phyloP scores from a whole-genome alignment of 1,140 invertebrate species.

The Hycleus cichorii region DNA sequence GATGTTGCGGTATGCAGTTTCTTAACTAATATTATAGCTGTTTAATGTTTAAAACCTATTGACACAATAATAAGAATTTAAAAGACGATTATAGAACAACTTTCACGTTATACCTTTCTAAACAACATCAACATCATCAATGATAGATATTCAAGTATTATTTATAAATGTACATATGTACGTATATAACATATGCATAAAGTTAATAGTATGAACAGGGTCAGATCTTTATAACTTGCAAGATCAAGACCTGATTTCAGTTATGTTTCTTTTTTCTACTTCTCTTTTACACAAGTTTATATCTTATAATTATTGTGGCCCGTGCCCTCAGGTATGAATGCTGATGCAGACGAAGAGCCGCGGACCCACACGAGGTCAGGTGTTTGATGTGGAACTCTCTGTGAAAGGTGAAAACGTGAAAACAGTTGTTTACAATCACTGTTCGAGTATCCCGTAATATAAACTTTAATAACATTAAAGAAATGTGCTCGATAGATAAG shows the following conservation, averaged over 20 bases:
- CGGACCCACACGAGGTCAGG: constrained; percentile 23
- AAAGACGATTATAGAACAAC: constrained; percentile 5
- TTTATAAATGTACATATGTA: neutral
- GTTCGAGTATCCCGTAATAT: constrained; percentile 14
- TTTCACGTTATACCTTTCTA: constrained; percentile 11
- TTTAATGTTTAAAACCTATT: constrained; percentile 13
- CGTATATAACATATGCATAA: no score
- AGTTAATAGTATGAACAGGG: no score
- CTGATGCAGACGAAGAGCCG: constrained; percentile 16
- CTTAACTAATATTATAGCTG: constrained; percentile 10
- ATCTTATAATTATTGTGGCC: constrained; percentile 11
- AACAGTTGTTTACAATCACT: constrained; percentile 29
- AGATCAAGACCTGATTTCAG: no score
- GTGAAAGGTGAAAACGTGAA: constrained; percentile 18
- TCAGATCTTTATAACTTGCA: no score
- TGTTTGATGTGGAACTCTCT: constrained; percentile 18
- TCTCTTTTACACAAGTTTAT: neutral
- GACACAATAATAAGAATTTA: constrained; percentile 12
- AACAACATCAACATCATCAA: constrained; percentile 1
- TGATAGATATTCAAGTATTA: neutral
- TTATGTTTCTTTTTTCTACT: no score
- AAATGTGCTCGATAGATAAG: constrained; percentile 7
- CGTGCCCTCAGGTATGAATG: constrained; percentile 15
- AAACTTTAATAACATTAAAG: constrained; percentile 1
- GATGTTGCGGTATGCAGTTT: constrained; percentile 11